Conservation (phyloP, 2,888 invertebrate species). For the Nowickia ferox region DNA sequence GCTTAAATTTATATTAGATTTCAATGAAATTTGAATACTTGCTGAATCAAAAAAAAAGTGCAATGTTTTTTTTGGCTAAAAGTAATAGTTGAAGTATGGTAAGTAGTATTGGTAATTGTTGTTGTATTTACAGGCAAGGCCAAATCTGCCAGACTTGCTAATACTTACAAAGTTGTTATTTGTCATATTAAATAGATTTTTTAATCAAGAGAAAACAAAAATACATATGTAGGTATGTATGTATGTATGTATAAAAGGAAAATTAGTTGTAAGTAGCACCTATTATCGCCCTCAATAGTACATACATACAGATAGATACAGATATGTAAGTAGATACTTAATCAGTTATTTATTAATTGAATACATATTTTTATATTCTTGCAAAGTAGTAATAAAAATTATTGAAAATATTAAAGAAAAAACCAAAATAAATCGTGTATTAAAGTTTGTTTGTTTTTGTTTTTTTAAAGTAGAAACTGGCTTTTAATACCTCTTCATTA, state of each 20-base stretch:
- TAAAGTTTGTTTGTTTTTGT: slow-evolving; percentile 62
- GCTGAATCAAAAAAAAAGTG: slow-evolving; percentile 46
- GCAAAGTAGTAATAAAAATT: slow-evolving; percentile 71
- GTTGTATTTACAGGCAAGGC: slow-evolving; percentile 65
- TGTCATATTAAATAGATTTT: slow-evolving; percentile 8
- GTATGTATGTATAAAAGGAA: slow-evolving; percentile 3
- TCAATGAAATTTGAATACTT: slow-evolving; percentile 25
- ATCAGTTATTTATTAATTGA: slow-evolving; percentile 34
- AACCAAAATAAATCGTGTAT: slow-evolving; percentile 70
- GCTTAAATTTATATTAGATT: slow-evolving; percentile 29
- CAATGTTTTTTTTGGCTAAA: slow-evolving; percentile 30
- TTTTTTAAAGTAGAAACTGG: slow-evolving; percentile 71
- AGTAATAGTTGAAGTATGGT: slow-evolving; percentile 14
- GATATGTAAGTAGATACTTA: slow-evolving; percentile 13
- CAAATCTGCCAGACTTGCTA: slow-evolving; percentile 49
- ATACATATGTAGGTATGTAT: neutral
- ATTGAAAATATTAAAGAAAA: slow-evolving; percentile 66
- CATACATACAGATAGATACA: slow-evolving; percentile 8
- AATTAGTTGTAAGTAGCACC: slow-evolving; percentile 42
- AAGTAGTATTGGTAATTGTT: slow-evolving; percentile 26
- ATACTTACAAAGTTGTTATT: slow-evolving; percentile 59
- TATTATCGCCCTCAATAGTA: slow-evolving; percentile 27
- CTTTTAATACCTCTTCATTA: slow-evolving; percentile 92
- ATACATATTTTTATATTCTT: slow-evolving; percentile 57
- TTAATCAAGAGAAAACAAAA: slow-evolving; percentile 16